Base-by-base conservation (phyloP, 2,797 vertebrate species). In the Tenualosa thibaudeaui region DNA sequence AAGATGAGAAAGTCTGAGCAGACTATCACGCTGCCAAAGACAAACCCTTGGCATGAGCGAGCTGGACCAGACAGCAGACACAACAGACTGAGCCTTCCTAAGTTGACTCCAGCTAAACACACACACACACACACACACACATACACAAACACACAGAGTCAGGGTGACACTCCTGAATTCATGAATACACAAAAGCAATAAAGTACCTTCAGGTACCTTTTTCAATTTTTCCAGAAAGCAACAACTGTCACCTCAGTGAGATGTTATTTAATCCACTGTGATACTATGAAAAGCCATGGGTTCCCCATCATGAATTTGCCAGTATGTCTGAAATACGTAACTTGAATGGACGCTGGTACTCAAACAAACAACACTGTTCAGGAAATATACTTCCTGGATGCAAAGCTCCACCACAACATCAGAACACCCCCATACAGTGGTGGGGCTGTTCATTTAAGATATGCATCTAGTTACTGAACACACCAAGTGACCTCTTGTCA, bases 11-110 rank as follows among this genome's bases (percentile, higher is more conserved):
- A 26, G 62, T n/a, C 8, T 24, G 6, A 65, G 24, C 62, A 65
- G 8, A 65, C 24, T 13, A 24, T 65, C 62, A 31, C 24, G 62
- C 24, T 65, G 62, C 62, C 62, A 65, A 31, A 65, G 31, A 65
- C 13, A 65, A 65, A 65, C 6, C 24, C 24, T 31, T 65, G 62
- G 62, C 62, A 65, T 31, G 24, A 31, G 62, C 24, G 24, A 31
- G 1, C 24, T 65, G 62, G 62, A 65, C 62, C 62, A 65, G 62
- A 31, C 62, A 26, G 9, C 62, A 65, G 24, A 65, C 62, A 65
- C 62, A 65, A 65, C 62, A 65, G 62, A 65, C 62, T 65, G 62
- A 65, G 24, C 62, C 26, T 65, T 12, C 62, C 62, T 24, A 62
- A 62, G 31, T 31, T 24, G 24, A 65, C 7, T 31, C 24, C 24